Percentiles rank a stretch among this genome's conserved stretches.
Conservation (phyloP, 2,113 vertebrate species). For the Gadus macrocephalus region DNA sequence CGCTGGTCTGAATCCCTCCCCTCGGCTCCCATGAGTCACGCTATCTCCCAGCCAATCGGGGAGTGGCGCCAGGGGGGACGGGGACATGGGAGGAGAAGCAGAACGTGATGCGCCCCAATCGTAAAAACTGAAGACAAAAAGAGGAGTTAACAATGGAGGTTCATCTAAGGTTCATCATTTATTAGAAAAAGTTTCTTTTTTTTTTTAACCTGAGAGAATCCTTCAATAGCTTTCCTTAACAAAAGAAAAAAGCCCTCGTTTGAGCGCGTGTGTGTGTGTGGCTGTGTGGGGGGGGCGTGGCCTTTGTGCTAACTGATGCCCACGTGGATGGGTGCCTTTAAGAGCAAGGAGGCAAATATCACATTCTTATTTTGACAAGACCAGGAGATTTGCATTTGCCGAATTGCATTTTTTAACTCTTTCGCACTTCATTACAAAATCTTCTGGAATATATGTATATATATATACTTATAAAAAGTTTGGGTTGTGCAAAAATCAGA, state of each 20-base stretch:
- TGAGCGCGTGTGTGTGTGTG: slow-evolving; percentile 31
- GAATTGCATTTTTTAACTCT: slow-evolving; percentile 36
- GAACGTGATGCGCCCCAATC: slow-evolving; percentile 14
- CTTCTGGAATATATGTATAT: slow-evolving; percentile 39
- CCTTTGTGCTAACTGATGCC: slow-evolving; percentile 41
- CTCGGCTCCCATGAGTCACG: too few relatives aligned
- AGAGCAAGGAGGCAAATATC: background rate
- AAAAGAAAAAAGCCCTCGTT: slow-evolving; percentile 55
- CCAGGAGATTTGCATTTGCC: background rate
- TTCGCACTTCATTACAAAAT: slow-evolving; percentile 57
- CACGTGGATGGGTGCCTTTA: slow-evolving; percentile 48
- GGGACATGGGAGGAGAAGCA: background rate
- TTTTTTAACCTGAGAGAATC: slow-evolving; percentile 80
- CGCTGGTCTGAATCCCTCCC: too few relatives aligned
- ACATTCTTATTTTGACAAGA: slow-evolving; percentile 12
- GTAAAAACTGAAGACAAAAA: slow-evolving; percentile 41
- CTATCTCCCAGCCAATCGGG: too few relatives aligned
- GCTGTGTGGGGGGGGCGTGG: slow-evolving; percentile 18
- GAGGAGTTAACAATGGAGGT: slow-evolving; percentile 67
- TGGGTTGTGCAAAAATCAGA: too few relatives aligned
- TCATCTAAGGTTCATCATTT: slow-evolving; percentile 71
- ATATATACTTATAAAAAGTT: slow-evolving; percentile 17
- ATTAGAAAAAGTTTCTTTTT: slow-evolving; percentile 72
- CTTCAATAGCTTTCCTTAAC: slow-evolving; percentile 75
- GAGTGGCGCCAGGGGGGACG: too few relatives aligned